Percentiles rank a stretch among this genome's conserved stretches.
These are phyloP conservation scores for Enteromius paludinosus DNA, from an alignment of 2,797 vertebrate genomes.

Conservation along the genomic window DNA sequence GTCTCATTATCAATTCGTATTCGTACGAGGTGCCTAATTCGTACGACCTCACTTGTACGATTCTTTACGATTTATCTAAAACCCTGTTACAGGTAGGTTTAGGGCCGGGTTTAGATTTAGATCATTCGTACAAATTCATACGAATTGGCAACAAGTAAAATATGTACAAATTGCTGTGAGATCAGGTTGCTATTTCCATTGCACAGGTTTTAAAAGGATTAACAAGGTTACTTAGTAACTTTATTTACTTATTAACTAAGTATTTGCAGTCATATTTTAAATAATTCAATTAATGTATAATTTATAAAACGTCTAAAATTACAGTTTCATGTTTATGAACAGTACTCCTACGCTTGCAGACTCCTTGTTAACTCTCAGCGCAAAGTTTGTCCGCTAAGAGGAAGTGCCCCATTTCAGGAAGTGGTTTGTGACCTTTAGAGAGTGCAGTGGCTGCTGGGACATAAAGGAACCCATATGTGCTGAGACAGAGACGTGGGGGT, in stretches of 20 bases:
- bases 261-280: neutral
- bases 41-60: too few species aligned
- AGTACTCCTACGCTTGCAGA: constrained; percentile 45
- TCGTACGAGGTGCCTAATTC: too few species aligned
- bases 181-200: neutral
- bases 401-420: constrained; percentile 80
- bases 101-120: too few species aligned
- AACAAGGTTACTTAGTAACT: neutral
- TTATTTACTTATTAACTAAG: neutral
- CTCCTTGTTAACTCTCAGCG: constrained; percentile 40
- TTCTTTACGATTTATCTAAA: too few species aligned
- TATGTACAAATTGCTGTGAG: too few species aligned
- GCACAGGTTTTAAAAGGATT: neutral
- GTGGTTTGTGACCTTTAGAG: constrained; percentile 79
- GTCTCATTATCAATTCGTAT: too few species aligned
- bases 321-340: neutral
- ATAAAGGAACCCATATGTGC: constrained; percentile 66
- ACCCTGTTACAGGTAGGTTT: too few species aligned
- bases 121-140: too few species aligned
- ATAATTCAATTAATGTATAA: neutral
- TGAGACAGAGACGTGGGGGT: constrained; percentile 55
- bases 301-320: neutral
- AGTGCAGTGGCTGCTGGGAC: constrained; percentile 59
- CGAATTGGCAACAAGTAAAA: too few species aligned
- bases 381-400: constrained; percentile 69